Base-by-base conservation (phyloP, 2,797 vertebrate species). In the Australoheros facetus region DNA sequence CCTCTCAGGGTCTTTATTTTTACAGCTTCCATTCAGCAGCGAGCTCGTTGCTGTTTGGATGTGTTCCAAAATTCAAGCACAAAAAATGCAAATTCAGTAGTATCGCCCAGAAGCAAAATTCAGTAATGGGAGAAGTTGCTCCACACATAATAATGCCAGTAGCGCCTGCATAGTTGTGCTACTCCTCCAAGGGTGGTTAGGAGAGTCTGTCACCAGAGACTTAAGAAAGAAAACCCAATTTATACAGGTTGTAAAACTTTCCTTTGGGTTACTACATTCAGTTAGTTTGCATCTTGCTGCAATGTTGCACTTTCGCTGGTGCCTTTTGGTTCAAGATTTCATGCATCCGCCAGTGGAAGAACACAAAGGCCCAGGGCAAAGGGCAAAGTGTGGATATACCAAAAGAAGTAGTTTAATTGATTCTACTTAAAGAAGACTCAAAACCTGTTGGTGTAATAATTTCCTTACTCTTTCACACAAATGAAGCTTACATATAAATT, bases 1-100 rank as follows among this genome's bases (percentile, higher is more conserved):
- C 55, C 21, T 9, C 48, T 26, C 1, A 55, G 28, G 26, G 57
- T 34, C 16, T 51, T 59, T n/a, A 54, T 14, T 78, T 69, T 70
- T 39, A 2, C 12, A 60, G 3, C 23, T 39, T 53, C 7, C 64
- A 60, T 75, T 79, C 32, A 64, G 73, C 75, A 76, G 37, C 53
- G 73, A 32, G 11, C 53, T 69, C 11, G 3, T 59, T 56, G 60
- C 60, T 78, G 54, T 82, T 75, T 70, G 82, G 70, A 82, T 56
- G 7, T 26, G 56, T 23, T 58, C 75, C 69, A 71, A 54, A 12
- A 39, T 51, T 37, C 42, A 75, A 73, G 42, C 17, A 75, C 28
- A 39, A 42, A 32, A 80, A 81, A 88, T 80, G 73, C 59, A 45
- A 79, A 88, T 85, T 79, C 45, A 62, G 80, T 62, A 39, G 10